A percentile compares a stretch with the other conserved stretches of the same genome.
phyloP scores from a whole-genome alignment of 2,113 vertebrate species.

The Siniperca chuatsi region DNA sequence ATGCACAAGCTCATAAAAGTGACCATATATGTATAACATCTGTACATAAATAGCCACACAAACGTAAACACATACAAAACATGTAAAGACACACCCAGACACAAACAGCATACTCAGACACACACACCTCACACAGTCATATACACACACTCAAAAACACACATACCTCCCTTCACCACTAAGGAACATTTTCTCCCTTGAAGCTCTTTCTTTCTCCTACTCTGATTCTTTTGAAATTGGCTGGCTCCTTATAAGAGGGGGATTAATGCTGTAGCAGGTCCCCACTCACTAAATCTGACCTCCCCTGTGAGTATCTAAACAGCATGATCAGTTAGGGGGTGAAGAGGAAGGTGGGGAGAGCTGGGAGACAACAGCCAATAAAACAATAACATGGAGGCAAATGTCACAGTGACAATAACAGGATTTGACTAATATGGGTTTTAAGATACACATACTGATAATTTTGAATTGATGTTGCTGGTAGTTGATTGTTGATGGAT shows the following conservation, averaged over 20 bases:
- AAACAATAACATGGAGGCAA: neutral
- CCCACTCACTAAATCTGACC: conserved; percentile 26
- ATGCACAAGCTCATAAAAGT: neutral
- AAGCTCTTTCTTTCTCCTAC: conserved; percentile 4
- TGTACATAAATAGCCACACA: neutral
- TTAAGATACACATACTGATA: neutral
- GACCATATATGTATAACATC: too few relatives aligned
- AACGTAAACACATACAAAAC: too few relatives aligned
- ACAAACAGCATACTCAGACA: too few relatives aligned
- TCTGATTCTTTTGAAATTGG: neutral
- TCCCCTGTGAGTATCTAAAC: conserved; percentile 14
- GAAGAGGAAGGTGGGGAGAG: neutral
- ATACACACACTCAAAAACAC: neutral
- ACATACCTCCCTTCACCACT: neutral
- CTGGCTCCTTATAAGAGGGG: conserved; percentile 27
- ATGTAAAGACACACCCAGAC: too few relatives aligned
- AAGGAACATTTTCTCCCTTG: neutral
- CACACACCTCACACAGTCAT: neutral
- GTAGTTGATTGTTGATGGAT: neutral
- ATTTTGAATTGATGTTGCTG: neutral
- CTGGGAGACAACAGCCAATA: neutral
- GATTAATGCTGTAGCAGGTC: conserved; percentile 40
- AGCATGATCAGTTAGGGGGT: neutral
- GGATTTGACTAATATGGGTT: neutral
- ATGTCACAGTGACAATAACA: neutral